Base-by-base conservation (phyloP, 2,888 invertebrate species). In the Patella ulyssiponensis region DNA sequence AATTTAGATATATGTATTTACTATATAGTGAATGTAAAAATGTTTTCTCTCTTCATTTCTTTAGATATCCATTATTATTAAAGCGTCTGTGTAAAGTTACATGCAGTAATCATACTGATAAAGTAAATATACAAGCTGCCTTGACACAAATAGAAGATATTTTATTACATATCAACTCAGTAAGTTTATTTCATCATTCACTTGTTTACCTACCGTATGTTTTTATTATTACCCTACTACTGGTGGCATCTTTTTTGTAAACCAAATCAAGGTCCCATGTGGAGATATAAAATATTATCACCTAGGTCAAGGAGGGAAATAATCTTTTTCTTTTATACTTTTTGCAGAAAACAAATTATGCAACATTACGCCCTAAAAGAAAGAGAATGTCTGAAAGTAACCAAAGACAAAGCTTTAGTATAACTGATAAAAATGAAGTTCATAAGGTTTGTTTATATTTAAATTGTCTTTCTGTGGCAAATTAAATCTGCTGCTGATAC, bases 101-200 rank as follows among this genome's bases (percentile, higher is more conserved):
- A 17, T 96, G 97, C 2, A 92, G 94, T 56, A 96, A 96, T 87
- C 95, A 96, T 85, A 83, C 85, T 15, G 96, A 96, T 79, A 94
- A 96, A 80, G 96, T 96, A 84, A 94, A 95, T 87, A 94, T 98
- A 70, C 95, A 95, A 86, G 95, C 96, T 87, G 96, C 98, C 3
- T 97, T 97, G 91, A 95, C 96, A 86, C 97, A 97, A 92, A 97
- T 98, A 80, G 98, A 98, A 92, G 94, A 96, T 81, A 96, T 98
- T 88, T 94, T 98, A 84, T 97, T 96, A 90, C 97, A 97, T 91
- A 98, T 98, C 94, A 90, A 91, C 77, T 83, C 87, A 23, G 90
- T 90, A 83, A 86, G 86, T 81, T 17, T 69, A 1, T 3, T 51
- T 23, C 17, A 17, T 23, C 5, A 73, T 53, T n/a, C 73, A n/a